Percentiles rank a stretch among this genome's conserved stretches.
Evolutionary conservation across 2,113 vertebrate species (phyloP).

Genomic region (Onychostoma macrolepis): DNA sequence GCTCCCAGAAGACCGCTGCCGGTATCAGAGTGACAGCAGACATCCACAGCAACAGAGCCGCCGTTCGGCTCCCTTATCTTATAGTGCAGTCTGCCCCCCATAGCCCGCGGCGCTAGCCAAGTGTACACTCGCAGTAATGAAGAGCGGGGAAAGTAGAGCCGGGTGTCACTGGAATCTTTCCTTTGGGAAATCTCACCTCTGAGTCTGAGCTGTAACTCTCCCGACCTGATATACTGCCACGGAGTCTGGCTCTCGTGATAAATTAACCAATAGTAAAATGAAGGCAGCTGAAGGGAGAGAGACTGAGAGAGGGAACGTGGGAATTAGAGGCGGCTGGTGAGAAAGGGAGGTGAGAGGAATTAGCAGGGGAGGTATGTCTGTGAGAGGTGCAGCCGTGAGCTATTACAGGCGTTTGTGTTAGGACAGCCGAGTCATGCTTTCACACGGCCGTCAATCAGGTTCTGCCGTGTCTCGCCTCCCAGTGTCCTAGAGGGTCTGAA

Average conservation of each 20-base stretch:
- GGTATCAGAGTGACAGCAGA: constrained; percentile 35
- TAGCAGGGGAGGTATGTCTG: not conserved
- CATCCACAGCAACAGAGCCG: constrained; percentile 23
- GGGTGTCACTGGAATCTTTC: constrained; percentile 45
- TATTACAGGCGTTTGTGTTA: not conserved
- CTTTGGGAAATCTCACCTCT: constrained; percentile 50
- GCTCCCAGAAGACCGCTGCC: constrained; percentile 21
- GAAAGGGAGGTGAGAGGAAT: constrained; percentile 35
- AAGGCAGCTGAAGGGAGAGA: constrained; percentile 27
- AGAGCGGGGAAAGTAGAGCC: constrained; percentile 45
- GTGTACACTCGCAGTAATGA: constrained; percentile 50
- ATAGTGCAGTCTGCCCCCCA: constrained; percentile 37
- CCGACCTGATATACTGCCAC: constrained; percentile 44
- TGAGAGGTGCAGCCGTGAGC: not conserved
- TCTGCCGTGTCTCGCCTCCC: not conserved
- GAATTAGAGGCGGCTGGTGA: constrained; percentile 15
- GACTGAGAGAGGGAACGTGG: not conserved
- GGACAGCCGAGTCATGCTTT: not conserved
- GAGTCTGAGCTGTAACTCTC: constrained; percentile 47
- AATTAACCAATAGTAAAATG: constrained; percentile 52
- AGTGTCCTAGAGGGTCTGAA: not conserved
- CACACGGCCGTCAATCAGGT: not conserved
- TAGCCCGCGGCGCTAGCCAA: constrained; percentile 40
- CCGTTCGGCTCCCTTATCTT: constrained; percentile 42
- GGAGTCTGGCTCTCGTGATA: constrained; percentile 21